These are phyloP conservation scores for Melopsittacus undulatus DNA, from an alignment of 2,797 vertebrate species.

Conservation along the genomic window DNA sequence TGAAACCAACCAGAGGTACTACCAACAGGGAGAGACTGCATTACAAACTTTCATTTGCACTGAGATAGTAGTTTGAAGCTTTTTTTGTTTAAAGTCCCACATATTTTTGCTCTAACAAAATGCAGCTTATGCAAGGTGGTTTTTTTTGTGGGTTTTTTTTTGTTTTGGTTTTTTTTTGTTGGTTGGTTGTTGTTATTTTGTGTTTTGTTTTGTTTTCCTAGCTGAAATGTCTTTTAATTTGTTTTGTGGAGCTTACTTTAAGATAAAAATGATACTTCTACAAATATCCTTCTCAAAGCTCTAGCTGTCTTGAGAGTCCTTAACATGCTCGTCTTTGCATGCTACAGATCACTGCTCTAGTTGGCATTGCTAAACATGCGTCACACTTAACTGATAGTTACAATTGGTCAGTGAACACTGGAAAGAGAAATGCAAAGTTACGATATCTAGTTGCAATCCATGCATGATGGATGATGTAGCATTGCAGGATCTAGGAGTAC, in stretches of 20 bases:
- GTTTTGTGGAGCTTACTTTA: not conserved
- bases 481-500: not conserved
- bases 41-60: not conserved
- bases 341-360: not conserved
- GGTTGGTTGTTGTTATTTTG: not conserved
- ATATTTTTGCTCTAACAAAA: not conserved
- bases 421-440: not conserved
- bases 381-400: not conserved
- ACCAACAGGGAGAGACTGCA: not conserved
- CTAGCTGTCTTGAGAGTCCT: not conserved
- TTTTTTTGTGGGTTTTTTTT: not conserved
- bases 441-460: not conserved
- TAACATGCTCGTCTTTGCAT: not conserved
- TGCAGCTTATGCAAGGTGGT: not conserved
- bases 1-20: not conserved
- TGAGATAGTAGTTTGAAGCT: not conserved
- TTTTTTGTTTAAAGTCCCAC: not conserved
- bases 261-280: not conserved
- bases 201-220: not conserved
- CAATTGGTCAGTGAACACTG: not conserved
- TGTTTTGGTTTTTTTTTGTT: not conserved
- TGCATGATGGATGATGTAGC: not conserved
- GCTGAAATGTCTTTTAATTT: not conserved
- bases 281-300: not conserved
- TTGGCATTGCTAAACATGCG: not conserved